Evolutionary conservation across 2,797 vertebrate species (phyloP).

Genomic region (Artibeus lituratus): DNA sequence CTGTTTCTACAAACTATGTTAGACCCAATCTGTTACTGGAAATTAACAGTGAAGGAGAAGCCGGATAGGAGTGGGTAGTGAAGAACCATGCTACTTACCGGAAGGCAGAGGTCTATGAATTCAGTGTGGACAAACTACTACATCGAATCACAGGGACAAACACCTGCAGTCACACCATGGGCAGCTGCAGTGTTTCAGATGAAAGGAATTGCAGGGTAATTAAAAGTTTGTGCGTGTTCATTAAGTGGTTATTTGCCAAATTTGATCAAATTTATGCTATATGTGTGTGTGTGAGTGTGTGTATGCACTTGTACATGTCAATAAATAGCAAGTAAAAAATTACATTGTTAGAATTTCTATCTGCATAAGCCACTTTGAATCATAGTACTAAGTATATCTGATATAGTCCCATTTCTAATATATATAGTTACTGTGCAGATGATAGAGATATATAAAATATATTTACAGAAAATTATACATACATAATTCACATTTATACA

Average conservation of each 20-base stretch:
- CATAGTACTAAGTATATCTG: neutral
- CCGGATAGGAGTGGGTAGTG: neutral
- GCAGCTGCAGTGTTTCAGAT: neutral
- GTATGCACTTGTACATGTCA: neutral
- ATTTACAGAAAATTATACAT: neutral
- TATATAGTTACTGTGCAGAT: neutral
- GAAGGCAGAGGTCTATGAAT: neutral
- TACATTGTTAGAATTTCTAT: neutral
- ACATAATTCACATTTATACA: conserved; percentile 65
- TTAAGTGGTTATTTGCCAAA: neutral
- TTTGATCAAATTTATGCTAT: neutral
- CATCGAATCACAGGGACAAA: neutral
- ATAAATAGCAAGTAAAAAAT: neutral
- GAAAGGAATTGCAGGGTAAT: neutral
- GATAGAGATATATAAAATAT: neutral
- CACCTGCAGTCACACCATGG: neutral
- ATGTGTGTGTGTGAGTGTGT: neutral
- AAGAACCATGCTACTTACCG: neutral
- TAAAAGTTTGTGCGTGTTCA: neutral
- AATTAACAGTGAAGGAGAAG: neutral
- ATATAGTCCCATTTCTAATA: neutral
- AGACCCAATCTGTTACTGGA: neutral
- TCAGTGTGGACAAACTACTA: neutral
- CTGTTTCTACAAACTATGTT: neutral
- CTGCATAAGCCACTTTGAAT: neutral